Evolutionary conservation across 2,113 vertebrate genomes (phyloP).

Genomic region (Anoplopoma fimbria): DNA sequence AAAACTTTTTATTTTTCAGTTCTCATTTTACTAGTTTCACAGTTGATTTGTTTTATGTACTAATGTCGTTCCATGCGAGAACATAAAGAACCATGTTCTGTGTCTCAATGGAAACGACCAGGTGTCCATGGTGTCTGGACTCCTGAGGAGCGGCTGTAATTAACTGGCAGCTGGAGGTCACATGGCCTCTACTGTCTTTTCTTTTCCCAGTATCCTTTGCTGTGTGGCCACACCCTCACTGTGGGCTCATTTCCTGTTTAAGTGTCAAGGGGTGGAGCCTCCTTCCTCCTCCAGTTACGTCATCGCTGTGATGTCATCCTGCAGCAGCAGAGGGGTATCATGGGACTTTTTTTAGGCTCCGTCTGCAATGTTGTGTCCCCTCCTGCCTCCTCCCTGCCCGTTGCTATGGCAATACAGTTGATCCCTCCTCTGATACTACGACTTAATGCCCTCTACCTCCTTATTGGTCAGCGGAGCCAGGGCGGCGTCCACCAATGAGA

Average conservation of each 20-base stretch:
- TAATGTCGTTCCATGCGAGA: constrained; percentile 60
- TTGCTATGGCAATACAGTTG: constrained; percentile 75
- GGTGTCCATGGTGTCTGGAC: constrained; percentile 20
- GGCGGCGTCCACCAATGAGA: constrained; percentile 96
- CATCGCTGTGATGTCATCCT: constrained; percentile 56
- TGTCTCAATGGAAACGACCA: constrained; percentile 46
- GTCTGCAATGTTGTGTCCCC: not conserved
- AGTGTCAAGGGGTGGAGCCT: constrained; percentile 35
- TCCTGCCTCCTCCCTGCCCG: not conserved
- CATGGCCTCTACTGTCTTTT: not conserved
- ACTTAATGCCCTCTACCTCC: constrained; percentile 91
- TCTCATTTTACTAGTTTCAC: constrained; percentile 36
- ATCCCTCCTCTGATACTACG: constrained; percentile 87
- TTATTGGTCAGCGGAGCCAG: constrained; percentile 96
- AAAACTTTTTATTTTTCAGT: constrained; percentile 42
- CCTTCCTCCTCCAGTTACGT: not conserved
- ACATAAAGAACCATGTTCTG: constrained; percentile 45
- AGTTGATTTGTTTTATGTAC: constrained; percentile 27
- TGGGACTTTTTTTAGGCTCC: constrained; percentile 42
- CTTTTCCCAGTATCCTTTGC: constrained; percentile 63
- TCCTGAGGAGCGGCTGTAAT: constrained; percentile 50
- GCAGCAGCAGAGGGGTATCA: constrained; percentile 63
- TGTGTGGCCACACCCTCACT: constrained; percentile 67
- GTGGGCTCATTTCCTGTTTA: too few species aligned
- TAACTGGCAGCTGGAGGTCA: constrained; percentile 40